A percentile compares a stretch with the other conserved stretches of the same genome.
These are phyloP conservation scores for Bungarus multicinctus DNA, from an alignment of 2,113 vertebrate genomes.

Conservation along the genomic window DNA sequence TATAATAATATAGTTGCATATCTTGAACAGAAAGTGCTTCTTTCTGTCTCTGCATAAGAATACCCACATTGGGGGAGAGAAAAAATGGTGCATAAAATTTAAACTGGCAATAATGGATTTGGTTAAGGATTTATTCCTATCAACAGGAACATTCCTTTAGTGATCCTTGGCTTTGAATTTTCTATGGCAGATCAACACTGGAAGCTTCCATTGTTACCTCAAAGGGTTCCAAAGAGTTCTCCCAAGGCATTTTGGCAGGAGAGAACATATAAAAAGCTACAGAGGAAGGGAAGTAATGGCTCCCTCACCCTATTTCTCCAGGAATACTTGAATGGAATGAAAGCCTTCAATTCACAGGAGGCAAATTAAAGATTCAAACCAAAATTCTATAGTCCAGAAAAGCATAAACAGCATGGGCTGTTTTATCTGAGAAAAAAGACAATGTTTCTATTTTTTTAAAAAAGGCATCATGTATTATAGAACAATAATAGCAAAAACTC, in stretches of 20 bases:
- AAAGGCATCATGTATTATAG: not conserved
- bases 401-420: not conserved
- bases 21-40: slow-evolving; percentile 31
- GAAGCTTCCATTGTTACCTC: not conserved
- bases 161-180: not conserved
- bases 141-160: not conserved
- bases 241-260: not conserved
- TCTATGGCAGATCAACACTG: not conserved
- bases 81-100: not conserved
- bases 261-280: not conserved
- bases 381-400: slow-evolving; percentile 17
- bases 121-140: not conserved
- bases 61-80: not conserved
- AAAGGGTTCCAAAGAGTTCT: not conserved
- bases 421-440: not conserved
- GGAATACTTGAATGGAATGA: not conserved
- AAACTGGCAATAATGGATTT: slow-evolving; percentile 4
- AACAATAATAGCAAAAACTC: not conserved
- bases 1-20: slow-evolving; percentile 57
- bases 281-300: not conserved
- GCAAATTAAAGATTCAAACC: not conserved
- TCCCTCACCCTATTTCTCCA: not conserved
- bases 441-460: not conserved
- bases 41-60: slow-evolving; percentile 7
- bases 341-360: not conserved